A percentile compares a stretch with the other conserved stretches of the same genome.
Evolutionary conservation across 2,888 invertebrate species (phyloP).

Genomic region (Parnassius mnemosyne): DNA sequence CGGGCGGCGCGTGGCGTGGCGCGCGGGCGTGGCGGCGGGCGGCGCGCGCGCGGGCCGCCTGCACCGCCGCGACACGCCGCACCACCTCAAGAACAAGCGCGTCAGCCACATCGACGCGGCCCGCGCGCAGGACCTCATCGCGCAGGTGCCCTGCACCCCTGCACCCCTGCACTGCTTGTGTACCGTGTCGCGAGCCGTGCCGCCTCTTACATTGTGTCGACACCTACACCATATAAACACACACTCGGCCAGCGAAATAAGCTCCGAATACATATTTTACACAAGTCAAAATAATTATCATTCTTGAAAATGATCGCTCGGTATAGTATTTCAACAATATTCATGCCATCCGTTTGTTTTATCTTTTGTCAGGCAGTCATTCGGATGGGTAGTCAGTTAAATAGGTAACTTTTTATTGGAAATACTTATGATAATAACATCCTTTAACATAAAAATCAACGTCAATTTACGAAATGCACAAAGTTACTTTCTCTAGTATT

Average conservation of each 20-base stretch:
- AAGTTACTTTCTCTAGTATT: too few relatives aligned
- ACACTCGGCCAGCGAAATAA: neutral
- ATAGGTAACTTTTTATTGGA: too few relatives aligned
- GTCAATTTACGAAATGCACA: too few relatives aligned
- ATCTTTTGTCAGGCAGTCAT: too few relatives aligned
- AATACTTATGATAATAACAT: too few relatives aligned
- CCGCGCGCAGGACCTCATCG: slow-evolving; percentile 68
- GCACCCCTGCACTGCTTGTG: neutral
- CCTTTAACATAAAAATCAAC: too few relatives aligned
- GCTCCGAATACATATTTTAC: too few relatives aligned
- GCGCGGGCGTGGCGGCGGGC: slow-evolving; percentile 50
- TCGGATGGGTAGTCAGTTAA: too few relatives aligned
- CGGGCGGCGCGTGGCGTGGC: slow-evolving; percentile 79
- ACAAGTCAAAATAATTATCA: too few relatives aligned
- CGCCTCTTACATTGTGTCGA: neutral
- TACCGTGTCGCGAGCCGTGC: neutral
- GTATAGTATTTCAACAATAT: too few relatives aligned
- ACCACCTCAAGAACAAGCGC: slow-evolving; percentile 99
- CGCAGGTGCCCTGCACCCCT: slow-evolving; percentile 58
- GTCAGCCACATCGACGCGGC: slow-evolving; percentile 81
- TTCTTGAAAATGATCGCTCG: too few relatives aligned
- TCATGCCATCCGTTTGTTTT: too few relatives aligned
- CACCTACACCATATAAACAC: neutral
- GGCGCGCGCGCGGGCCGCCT: slow-evolving; percentile 81
- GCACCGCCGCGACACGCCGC: slow-evolving; percentile 97